These are phyloP conservation scores for Spilosoma lubricipeda DNA, from an alignment of 2,888 invertebrate genomes.

Conservation along the genomic window DNA sequence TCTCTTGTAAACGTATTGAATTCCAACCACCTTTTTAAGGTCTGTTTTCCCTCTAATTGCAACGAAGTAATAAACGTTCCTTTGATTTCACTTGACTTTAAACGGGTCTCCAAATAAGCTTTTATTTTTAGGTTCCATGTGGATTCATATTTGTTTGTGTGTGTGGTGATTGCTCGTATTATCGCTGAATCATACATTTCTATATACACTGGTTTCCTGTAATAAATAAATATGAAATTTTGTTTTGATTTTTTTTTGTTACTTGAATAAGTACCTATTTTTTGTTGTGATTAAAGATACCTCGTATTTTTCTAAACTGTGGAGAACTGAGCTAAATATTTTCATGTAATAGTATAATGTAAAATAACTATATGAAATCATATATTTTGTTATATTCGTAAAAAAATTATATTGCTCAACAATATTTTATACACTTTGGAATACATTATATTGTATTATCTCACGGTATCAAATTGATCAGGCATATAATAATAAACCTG, in stretches of 20 bases:
- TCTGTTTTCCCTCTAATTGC: constrained; percentile 67
- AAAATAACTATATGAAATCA: too few species aligned
- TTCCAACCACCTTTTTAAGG: constrained; percentile 58
- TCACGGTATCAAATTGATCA: too few species aligned
- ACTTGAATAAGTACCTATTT: neutral
- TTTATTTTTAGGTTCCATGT: constrained; percentile 68
- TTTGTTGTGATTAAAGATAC: too few species aligned
- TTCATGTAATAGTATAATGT: too few species aligned
- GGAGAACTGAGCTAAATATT: neutral
- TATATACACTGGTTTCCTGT: constrained; percentile 89
- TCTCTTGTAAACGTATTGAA: constrained; percentile 53
- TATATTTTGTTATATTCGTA: too few species aligned
- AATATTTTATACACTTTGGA: too few species aligned
- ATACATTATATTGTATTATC: too few species aligned
- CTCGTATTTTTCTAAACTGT: too few species aligned
- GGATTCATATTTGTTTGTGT: constrained; percentile 58
- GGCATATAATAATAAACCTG: too few species aligned
- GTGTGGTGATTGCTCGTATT: constrained; percentile 88
- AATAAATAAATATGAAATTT: neutral
- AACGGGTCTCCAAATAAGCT: constrained; percentile 68
- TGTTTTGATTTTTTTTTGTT: too few species aligned
- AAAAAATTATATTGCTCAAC: too few species aligned
- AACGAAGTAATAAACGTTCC: constrained; percentile 68
- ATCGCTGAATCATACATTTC: constrained; percentile 88
- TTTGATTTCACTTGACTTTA: constrained; percentile 49